Evolutionary conservation across 2,797 vertebrate genomes (phyloP), one percentile per base, ranked within the genome.

Genomic region (Pelodytes ibericus): DNA sequence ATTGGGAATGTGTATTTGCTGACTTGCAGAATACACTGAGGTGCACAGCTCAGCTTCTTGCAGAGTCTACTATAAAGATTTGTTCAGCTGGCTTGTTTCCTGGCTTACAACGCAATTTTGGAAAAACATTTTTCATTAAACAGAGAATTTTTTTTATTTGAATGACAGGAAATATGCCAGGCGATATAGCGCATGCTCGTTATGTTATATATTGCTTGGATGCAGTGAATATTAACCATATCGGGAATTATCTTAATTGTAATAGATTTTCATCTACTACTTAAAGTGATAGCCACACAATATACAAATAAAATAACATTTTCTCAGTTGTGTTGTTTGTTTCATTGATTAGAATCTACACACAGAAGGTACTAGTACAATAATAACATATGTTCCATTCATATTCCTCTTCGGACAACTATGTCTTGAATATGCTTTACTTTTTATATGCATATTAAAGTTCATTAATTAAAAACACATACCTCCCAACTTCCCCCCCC

Each of bases 1-100:
- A 88, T 82, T 70, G 27, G 72, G 67, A 70, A 59, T 7, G 29
- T 72, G n/a, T 25, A 83, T 67, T 71, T 87, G 88, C 88, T 86
- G 87, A 89, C 83, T 86, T 27, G 80, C 73, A 82, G 80, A 44
- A 77, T 79, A 84, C 64, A 13, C 31, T 13, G 82, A 80, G 58
- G 75, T 86, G 88, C 87, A 81, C 64, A 83, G 49, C 83, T 88
- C 87, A 91, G 89, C 88, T 84, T 59, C 69, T 85, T 83, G 79
- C 39, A 60, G 69, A 49, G 58, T 66, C 79, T 86, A 74, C 80
- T 72, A 69, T 80, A 81, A 82, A 84, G 83, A 85, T 72, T 75
- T 77, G 79, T 80, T 70, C 18, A 2, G 31, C 70, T 92, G 89
- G 90, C 84, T 83, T 30, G 44, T 2, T 61, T 86, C 85, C 86